phyloP scores from a whole-genome alignment of 2,113 vertebrate species.

The Salminus brasiliensis region DNA sequence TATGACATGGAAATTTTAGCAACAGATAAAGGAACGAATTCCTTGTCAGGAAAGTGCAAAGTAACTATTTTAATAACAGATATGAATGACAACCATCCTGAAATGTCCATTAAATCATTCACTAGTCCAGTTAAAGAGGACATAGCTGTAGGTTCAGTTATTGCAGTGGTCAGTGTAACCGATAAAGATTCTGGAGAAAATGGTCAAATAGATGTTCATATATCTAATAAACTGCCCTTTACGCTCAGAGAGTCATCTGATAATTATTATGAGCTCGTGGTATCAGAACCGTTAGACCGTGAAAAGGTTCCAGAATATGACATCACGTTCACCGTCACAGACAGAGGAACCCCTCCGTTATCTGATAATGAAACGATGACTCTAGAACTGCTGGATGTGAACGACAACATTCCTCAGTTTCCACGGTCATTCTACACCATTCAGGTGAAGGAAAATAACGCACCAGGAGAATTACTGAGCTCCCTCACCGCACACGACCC shows the following conservation, averaged over 20 bases:
- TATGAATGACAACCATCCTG: constrained; percentile 55
- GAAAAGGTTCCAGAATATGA: constrained; percentile 57
- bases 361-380: constrained; percentile 60
- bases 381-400: constrained; percentile 51
- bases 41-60: constrained; percentile 42
- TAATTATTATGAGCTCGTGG: constrained; percentile 53
- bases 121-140: constrained; percentile 51
- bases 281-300: constrained; percentile 58
- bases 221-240: constrained; percentile 53
- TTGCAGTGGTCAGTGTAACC: constrained; percentile 57
- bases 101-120: constrained; percentile 49
- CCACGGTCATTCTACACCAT: constrained; percentile 32
- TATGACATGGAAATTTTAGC: constrained; percentile 69
- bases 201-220: constrained; percentile 62
- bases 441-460: constrained; percentile 42
- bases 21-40: constrained; percentile 60
- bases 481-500: constrained; percentile 58
- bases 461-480: constrained; percentile 34
- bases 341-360: constrained; percentile 55
- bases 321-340: constrained; percentile 58
- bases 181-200: constrained; percentile 67
- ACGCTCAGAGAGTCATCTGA: constrained; percentile 45
- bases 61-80: constrained; percentile 43
- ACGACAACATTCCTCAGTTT: constrained; percentile 48
- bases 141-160: constrained; percentile 45